These are phyloP conservation scores for Macrosteles quadrilineatus DNA, from an alignment of 1,140 invertebrate species.

Conservation along the genomic window DNA sequence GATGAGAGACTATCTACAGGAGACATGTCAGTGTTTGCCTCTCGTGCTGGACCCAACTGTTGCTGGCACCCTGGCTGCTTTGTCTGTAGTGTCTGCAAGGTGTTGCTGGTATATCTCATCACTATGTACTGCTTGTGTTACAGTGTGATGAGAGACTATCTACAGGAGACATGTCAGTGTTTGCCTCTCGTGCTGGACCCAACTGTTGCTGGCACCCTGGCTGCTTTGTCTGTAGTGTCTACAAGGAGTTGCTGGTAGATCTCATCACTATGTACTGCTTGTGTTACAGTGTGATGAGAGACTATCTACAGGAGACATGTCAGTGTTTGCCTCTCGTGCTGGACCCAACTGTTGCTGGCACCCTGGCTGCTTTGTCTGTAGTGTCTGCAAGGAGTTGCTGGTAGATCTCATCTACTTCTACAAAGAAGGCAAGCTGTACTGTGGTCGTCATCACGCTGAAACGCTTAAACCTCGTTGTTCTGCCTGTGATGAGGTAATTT, in stretches of 20 bases:
- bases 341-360: constrained; percentile 86
- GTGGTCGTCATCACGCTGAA: constrained; percentile 96
- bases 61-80: constrained; percentile 96
- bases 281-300: constrained; percentile 76
- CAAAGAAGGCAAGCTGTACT: constrained; percentile 84
- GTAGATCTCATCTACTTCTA: constrained; percentile 98
- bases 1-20: constrained; percentile 76
- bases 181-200: no score
- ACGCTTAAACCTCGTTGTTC: constrained; percentile 94
- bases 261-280: neutral
- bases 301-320: constrained; percentile 84
- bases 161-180: no score
- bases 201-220: no score
- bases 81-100: constrained; percentile 73
- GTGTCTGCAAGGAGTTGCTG: constrained; percentile 87
- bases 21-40: constrained; percentile 89
- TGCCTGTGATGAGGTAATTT: constrained; percentile 94
- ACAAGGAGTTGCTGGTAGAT: no score
- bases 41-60: constrained; percentile 76
- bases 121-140: no score
- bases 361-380: constrained; percentile 92
- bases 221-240: no score
- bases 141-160: no score
- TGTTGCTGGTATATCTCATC: no score
- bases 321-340: constrained; percentile 83